phyloP scores from a whole-genome alignment of 2,888 invertebrate genomes.

The Timandra comae region DNA sequence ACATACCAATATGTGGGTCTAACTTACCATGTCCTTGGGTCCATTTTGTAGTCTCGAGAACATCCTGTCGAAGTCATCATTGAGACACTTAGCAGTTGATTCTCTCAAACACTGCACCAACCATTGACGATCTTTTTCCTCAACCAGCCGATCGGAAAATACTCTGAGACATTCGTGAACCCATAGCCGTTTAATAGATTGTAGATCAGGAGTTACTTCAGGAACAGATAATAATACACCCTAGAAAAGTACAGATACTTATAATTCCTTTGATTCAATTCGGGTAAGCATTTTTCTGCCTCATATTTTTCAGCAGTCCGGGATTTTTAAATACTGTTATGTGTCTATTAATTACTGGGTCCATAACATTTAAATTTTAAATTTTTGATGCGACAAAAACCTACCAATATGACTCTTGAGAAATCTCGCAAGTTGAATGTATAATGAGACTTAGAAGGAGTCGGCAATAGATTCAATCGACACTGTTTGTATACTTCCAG shows the following conservation, averaged over 20 bases:
- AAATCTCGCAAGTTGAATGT: conserved; percentile 96
- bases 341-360: background rate
- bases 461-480: conserved; percentile 88
- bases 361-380: background rate
- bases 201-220: conserved; percentile 90
- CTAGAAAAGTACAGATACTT: conserved; percentile 72
- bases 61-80: conserved; percentile 82
- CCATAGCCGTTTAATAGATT: conserved; percentile 94
- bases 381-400: conserved; percentile 3
- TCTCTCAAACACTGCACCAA: conserved; percentile 82
- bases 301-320: too few species aligned
- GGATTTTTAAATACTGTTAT: too few species aligned
- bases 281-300: too few species aligned
- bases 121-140: conserved; percentile 89
- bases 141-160: conserved; percentile 93
- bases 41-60: conserved; percentile 78
- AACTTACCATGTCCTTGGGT: conserved; percentile 36
- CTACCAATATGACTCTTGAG: conserved; percentile 90
- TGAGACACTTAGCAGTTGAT: conserved; percentile 77
- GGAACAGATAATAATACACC: conserved; percentile 94
- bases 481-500: conserved; percentile 91
- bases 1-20: too few species aligned
- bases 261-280: too few species aligned
- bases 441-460: conserved; percentile 95
- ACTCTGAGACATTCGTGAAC: conserved; percentile 95